Evolutionary conservation across 2,888 invertebrate species (phyloP).

Genomic region (Syrista parreyssii): DNA sequence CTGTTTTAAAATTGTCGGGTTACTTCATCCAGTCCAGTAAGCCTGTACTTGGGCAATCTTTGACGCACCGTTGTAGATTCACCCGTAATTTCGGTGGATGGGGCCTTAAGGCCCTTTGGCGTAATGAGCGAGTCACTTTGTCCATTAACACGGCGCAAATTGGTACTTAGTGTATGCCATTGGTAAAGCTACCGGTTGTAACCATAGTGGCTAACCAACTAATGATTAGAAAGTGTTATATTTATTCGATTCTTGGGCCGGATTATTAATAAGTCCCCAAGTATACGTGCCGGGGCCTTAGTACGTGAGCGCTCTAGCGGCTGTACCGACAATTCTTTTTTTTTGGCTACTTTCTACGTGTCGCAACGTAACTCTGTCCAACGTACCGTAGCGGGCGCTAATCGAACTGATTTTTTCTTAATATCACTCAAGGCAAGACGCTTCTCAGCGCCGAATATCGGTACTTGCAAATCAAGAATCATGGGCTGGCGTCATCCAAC

Average conservation of each 20-base stretch:
- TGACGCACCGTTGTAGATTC: too few relatives aligned
- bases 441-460: too few relatives aligned
- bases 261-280: constrained; percentile 3
- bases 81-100: too few relatives aligned
- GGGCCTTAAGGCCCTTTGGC: too few relatives aligned
- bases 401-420: neutral
- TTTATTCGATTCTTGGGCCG: neutral
- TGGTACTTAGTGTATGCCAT: constrained; percentile 15
- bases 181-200: constrained; percentile 4
- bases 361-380: neutral
- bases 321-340: constrained; percentile 2
- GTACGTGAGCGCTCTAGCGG: neutral
- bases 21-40: too few relatives aligned
- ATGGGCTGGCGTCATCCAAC: too few relatives aligned
- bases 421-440: too few relatives aligned
- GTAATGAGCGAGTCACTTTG: constrained; percentile 3
- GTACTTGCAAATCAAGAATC: too few relatives aligned
- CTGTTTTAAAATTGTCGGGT: too few relatives aligned
- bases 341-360: constrained; percentile 4
- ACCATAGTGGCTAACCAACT: neutral
- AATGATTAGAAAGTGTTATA: constrained; percentile 23
- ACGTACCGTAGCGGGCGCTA: neutral
- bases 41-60: too few relatives aligned
- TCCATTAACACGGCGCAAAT: constrained; percentile 18
- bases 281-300: constrained; percentile 1